A percentile compares a stretch with the other conserved stretches of the same genome.
These are phyloP conservation scores for Ophioninae sp. DNA, from an alignment of 2,888 invertebrate genomes.

Conservation along the genomic window DNA sequence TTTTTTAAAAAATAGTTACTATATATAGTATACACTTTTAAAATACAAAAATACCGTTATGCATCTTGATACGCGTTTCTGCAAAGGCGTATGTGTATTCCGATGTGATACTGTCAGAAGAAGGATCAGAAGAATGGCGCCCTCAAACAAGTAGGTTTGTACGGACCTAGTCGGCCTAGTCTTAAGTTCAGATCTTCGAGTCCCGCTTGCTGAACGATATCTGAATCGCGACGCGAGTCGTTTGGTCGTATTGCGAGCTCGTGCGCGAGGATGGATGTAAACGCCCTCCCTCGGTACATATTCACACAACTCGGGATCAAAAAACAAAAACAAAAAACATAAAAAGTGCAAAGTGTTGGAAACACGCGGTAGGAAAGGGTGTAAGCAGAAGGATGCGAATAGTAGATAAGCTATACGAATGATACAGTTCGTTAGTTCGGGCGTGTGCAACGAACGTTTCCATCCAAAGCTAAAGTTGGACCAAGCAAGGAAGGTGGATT, in stretches of 20 bases:
- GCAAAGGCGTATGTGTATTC: neutral
- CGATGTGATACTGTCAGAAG: slow-evolving; percentile 6
- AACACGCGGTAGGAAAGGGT: slow-evolving; percentile 27
- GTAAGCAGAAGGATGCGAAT: slow-evolving; percentile 56
- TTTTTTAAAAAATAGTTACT: too few species aligned
- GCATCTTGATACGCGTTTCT: too few species aligned
- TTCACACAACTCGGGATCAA: slow-evolving; percentile 10
- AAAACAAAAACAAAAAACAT: slow-evolving; percentile 22
- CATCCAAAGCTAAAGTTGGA: slow-evolving; percentile 43
- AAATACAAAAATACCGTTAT: too few species aligned
- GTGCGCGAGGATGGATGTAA: slow-evolving; percentile 27
- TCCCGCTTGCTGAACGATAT: slow-evolving; percentile 28
- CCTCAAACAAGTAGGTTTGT: slow-evolving; percentile 59
- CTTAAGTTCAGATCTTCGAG: slow-evolving; percentile 35
- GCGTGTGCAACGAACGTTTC: slow-evolving; percentile 1
- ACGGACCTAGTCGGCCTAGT: slow-evolving; percentile 49
- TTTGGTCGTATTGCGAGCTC: neutral
- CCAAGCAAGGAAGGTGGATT: slow-evolving; percentile 38
- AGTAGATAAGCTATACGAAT: slow-evolving; percentile 52
- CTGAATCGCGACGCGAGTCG: slow-evolving; percentile 18
- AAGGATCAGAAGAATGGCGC: slow-evolving; percentile 5
- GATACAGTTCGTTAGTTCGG: slow-evolving; percentile 29
- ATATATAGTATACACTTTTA: too few species aligned
- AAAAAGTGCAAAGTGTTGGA: slow-evolving; percentile 31
- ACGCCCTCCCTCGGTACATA: slow-evolving; percentile 32